A percentile compares a stretch with the other conserved stretches of the same genome.
Evolutionary conservation across 2,113 vertebrate genomes (phyloP).

Genomic region (Amblyornis subalaris): DNA sequence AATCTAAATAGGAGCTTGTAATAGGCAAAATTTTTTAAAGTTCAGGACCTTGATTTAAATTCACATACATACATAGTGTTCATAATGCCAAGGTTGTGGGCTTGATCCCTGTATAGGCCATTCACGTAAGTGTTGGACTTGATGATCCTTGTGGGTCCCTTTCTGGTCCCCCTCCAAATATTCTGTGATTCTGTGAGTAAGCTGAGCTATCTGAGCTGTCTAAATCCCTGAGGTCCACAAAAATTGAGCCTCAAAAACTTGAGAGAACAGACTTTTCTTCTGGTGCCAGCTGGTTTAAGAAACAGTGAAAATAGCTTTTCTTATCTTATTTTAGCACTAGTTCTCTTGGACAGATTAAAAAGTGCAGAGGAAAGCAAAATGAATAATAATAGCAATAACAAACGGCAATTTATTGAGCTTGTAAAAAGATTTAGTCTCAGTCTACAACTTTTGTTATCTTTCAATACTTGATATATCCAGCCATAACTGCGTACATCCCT

Average conservation of each 20-base stretch:
- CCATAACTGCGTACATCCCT: background rate
- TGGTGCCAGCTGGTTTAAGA: background rate
- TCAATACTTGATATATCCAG: background rate
- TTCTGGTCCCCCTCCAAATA: no score
- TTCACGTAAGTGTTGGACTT: background rate
- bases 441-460: background rate
- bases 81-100: accelerated
- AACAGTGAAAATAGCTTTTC: background rate
- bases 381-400: background rate
- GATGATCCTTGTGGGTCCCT: background rate
- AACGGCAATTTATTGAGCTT: background rate
- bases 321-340: background rate
- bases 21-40: background rate
- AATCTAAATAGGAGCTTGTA: background rate
- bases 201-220: background rate
- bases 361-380: background rate
- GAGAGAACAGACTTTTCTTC: background rate
- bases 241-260: background rate
- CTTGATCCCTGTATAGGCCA: background rate
- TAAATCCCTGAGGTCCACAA: background rate
- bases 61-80: background rate
- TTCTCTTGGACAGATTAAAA: background rate
- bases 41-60: background rate
- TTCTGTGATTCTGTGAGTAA: background rate
- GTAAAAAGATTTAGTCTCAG: background rate